A percentile compares a stretch with the other conserved stretches of the same genome.
Conservation (phyloP, 2,888 invertebrate genomes). For the Odontocolon sp. region DNA sequence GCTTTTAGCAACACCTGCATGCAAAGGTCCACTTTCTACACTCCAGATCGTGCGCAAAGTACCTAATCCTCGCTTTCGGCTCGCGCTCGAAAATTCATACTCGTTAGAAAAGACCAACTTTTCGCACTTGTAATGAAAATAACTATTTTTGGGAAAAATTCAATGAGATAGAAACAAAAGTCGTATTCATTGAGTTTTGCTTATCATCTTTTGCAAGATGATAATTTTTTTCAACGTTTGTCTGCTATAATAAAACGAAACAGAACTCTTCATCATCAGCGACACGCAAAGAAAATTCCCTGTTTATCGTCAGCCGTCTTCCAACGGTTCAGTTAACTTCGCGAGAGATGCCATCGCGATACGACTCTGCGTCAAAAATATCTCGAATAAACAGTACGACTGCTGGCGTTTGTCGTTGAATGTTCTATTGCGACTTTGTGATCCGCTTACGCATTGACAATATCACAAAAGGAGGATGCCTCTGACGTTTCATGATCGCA, state of each 20-base stretch:
- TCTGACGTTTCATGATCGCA: background rate
- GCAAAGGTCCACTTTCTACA: too few species aligned
- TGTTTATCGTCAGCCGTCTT: background rate
- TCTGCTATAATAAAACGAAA: too few species aligned
- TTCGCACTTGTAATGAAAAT: too few species aligned
- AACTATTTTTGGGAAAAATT: too few species aligned
- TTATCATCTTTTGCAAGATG: too few species aligned
- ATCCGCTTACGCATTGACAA: background rate
- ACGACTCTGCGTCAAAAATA: background rate
- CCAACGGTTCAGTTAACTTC: background rate
- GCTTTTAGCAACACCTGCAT: too few species aligned
- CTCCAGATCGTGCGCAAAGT: too few species aligned
- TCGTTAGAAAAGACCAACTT: too few species aligned
- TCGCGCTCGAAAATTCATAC: too few species aligned
- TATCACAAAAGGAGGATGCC: conserved; percentile 29
- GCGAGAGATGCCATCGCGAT: background rate
- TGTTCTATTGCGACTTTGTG: conserved; percentile 15
- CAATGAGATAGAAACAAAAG: background rate
- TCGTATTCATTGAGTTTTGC: too few species aligned
- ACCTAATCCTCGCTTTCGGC: too few species aligned
- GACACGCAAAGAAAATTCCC: background rate
- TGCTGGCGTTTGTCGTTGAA: background rate
- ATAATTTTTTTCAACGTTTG: background rate
- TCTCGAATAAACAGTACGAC: background rate
- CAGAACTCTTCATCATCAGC: background rate